Percentiles rank a stretch among this genome's conserved stretches.
These are phyloP conservation scores for Halictus ligatus DNA, from an alignment of 2,888 invertebrate species.

Conservation along the genomic window DNA sequence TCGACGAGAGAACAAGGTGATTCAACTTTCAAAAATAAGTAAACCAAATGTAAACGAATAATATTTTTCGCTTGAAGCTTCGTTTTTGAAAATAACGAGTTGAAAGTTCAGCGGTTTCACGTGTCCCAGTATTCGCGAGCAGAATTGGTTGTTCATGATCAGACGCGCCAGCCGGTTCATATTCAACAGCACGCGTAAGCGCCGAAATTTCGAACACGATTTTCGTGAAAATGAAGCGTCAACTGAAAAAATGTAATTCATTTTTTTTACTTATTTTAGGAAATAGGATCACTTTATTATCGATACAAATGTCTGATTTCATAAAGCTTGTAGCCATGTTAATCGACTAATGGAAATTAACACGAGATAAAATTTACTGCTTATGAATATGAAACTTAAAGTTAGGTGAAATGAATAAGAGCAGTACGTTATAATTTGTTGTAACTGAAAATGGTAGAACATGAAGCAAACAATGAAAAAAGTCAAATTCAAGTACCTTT, in stretches of 20 bases:
- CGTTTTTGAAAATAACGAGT: neutral
- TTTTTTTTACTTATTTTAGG: neutral
- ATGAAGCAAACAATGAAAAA: neutral
- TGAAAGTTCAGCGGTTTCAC: constrained; percentile 1
- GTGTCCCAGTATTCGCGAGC: no score
- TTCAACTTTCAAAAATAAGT: neutral
- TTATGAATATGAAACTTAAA: neutral
- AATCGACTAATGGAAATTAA: neutral
- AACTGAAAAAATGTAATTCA: neutral
- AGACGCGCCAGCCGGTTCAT: neutral
- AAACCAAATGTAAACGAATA: neutral
- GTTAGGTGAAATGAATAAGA: neutral
- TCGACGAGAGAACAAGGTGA: no score
- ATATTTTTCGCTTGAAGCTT: neutral
- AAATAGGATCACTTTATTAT: neutral
- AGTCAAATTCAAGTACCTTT: neutral
- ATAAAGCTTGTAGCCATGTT: neutral
- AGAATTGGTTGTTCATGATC: neutral
- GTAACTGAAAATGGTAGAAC: neutral
- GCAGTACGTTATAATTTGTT: neutral
- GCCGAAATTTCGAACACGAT: neutral
- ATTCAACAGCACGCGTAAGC: neutral
- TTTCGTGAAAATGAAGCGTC: neutral
- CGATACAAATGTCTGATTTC: neutral
- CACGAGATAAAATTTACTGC: neutral